These are phyloP conservation scores for Anoura caudifer DNA, from an alignment of 2,113 vertebrate genomes.

Conservation along the genomic window DNA sequence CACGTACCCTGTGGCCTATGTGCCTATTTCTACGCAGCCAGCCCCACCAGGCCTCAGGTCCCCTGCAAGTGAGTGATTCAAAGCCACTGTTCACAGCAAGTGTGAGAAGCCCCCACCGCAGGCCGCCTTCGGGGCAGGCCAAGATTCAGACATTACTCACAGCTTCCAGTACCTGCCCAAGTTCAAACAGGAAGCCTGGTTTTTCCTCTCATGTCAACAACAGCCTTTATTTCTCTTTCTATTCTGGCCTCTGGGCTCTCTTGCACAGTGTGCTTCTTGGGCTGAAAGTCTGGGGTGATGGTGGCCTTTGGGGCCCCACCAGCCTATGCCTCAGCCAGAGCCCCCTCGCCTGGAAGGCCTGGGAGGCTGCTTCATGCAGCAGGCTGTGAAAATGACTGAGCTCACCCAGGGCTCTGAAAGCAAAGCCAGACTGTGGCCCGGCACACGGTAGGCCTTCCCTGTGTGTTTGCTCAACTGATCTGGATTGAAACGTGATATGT, in stretches of 20 bases:
- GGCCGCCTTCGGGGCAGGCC: conserved; percentile 80
- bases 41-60: conserved; percentile 69
- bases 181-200: conserved; percentile 93
- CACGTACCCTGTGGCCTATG: conserved; percentile 54
- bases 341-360: background rate
- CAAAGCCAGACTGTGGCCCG: background rate
- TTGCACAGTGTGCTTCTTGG: background rate
- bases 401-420: background rate
- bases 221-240: conserved; percentile 62
- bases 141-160: conserved; percentile 91
- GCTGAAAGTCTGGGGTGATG: background rate
- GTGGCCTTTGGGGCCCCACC: background rate
- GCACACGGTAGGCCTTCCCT: background rate
- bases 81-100: conserved; percentile 78
- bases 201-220: conserved; percentile 89
- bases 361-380: background rate
- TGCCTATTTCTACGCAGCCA: conserved; percentile 74
- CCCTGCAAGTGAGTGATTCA: conserved; percentile 82
- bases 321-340: background rate
- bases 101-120: conserved; percentile 89
- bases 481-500: background rate
- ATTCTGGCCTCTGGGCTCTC: conserved; percentile 46
- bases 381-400: too few species aligned
- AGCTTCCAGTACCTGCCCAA: conserved; percentile 89
- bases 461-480: background rate